Base-by-base conservation (phyloP, 2,113 vertebrate species). In the Perca flavescens region DNA sequence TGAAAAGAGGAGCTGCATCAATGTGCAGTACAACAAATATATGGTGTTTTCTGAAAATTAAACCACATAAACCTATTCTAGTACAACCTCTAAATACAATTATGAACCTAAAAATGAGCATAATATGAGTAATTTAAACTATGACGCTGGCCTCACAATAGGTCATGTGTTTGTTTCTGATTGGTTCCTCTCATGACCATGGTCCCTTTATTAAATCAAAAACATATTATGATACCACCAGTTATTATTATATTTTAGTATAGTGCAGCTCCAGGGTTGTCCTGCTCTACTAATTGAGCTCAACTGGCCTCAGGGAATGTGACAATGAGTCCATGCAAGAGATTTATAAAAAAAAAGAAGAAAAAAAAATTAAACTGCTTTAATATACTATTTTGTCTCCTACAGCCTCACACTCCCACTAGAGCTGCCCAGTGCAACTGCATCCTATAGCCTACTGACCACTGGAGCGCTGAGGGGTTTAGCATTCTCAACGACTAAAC, bases 331-430 rank as follows among this genome's bases (percentile, higher is more conserved):
- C 28, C 28, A 60, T 31, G 17, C 58, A 61, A 11, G 58, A 63
- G 34, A 21, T 63, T 19, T 11, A 5, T 13, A 17, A 34, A 60
- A 60, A 3, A 17, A 60, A 9, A 21, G 21, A 52, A 28, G 28
- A 28, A 28, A 28, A 28, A 28, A 28, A 28, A 28, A 28, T 28
- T 2, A 28, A 28, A 28, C 28, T 28, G 15, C 21, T n/a, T 47
- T 49, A 16, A 47, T 65, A n/a, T 16, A 2, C 43, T 2, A 25
- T 25, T 22, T 22, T 50, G 49, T 16, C 49, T 74, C 28, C 28
- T 62, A 50, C 56, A 58, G 22, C 68, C 13, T 53, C 31, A 65
- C 58, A 72, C 43, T 61, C 60, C 46, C 36, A 60, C 61, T 22
- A 40, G 66, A 62, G 31, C 0, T 40, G 50, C 19, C 52, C 22